Conservation (phyloP, 2,888 invertebrate genomes). For the Zaprionus lineosus region DNA sequence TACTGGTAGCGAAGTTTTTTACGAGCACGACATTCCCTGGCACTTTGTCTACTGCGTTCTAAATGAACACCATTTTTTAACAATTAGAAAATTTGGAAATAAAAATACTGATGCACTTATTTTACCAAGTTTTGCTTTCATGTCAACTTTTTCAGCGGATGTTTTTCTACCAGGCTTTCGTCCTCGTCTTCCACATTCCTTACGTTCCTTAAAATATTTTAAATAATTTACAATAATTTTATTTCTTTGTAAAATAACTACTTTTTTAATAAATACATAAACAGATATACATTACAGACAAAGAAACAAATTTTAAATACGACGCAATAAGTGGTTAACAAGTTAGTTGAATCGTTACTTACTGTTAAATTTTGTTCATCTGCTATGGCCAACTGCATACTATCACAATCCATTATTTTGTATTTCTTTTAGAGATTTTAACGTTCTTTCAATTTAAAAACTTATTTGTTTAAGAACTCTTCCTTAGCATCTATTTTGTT, state of each 20-base stretch:
- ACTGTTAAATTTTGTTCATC: slow-evolving; percentile 79
- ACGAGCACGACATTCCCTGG: slow-evolving; percentile 97
- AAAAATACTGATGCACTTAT: neutral
- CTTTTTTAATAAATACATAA: neutral
- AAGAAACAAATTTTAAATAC: slow-evolving; percentile 4
- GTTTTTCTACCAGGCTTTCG: slow-evolving; percentile 94
- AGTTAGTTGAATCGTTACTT: slow-evolving; percentile 36
- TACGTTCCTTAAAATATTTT: slow-evolving; percentile 84
- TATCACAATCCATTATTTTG: slow-evolving; percentile 82
- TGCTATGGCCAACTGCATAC: slow-evolving; percentile 80
- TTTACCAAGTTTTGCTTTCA: slow-evolving; percentile 95
- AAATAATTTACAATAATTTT: slow-evolving; percentile 4
- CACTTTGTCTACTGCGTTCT: slow-evolving; percentile 98
- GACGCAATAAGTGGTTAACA: slow-evolving; percentile 22
- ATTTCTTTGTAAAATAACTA: neutral
- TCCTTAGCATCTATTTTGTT: too few relatives aligned
- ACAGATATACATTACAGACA: neutral
- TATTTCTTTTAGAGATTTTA: neutral
- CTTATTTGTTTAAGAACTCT: too few relatives aligned
- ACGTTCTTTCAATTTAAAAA: too few relatives aligned
- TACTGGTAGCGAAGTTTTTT: slow-evolving; percentile 99
- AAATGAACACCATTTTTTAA: neutral
- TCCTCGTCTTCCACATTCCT: slow-evolving; percentile 93
- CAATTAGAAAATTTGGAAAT: neutral
- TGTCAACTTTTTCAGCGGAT: slow-evolving; percentile 93